Conservation (phyloP, 1,140 invertebrate species). For the Drosophila azteca region DNA sequence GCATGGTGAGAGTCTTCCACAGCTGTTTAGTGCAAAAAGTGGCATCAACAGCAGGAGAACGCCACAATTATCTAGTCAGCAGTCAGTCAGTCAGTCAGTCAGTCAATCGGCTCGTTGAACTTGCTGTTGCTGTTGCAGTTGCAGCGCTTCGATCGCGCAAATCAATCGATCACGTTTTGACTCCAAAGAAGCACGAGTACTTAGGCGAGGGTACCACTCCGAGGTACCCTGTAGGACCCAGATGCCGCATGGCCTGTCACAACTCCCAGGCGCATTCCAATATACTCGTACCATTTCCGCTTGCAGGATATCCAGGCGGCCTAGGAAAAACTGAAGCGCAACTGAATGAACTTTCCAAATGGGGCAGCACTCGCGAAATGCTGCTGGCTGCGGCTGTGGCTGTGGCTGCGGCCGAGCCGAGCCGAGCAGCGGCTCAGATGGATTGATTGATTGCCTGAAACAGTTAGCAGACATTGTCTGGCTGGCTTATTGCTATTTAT, state of each 20-base stretch:
- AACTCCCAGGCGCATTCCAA: background rate
- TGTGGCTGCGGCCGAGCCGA: constrained; percentile 37
- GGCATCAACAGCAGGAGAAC: constrained; percentile 70
- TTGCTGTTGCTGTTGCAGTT: constrained; percentile 48
- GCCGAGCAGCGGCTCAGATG: constrained; percentile 49
- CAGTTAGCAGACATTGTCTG: constrained; percentile 83
- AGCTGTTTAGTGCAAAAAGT: constrained; percentile 76
- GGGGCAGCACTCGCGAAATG: constrained; percentile 61
- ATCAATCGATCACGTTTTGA: constrained; percentile 83
- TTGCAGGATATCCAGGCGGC: constrained; percentile 10
- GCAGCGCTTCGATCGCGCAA: constrained; percentile 68
- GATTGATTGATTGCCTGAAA: constrained; percentile 83
- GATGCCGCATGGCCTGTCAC: background rate
- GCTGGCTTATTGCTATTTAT: constrained; percentile 83
- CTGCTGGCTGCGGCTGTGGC: constrained; percentile 36
- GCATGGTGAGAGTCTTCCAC: constrained; percentile 37
- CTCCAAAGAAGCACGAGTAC: constrained; percentile 46
- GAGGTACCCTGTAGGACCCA: constrained; percentile 20
- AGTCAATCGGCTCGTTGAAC: constrained; percentile 82
- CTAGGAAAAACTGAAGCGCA: constrained; percentile 63
- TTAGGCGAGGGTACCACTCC: constrained; percentile 15
- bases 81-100: constrained; percentile 83
- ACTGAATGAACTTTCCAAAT: constrained; percentile 81
- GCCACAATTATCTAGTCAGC: constrained; percentile 83
- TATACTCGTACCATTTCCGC: constrained; percentile 3